Base-by-base conservation (phyloP, 2,113 vertebrate genomes). In the Vulpes ferrilata region DNA sequence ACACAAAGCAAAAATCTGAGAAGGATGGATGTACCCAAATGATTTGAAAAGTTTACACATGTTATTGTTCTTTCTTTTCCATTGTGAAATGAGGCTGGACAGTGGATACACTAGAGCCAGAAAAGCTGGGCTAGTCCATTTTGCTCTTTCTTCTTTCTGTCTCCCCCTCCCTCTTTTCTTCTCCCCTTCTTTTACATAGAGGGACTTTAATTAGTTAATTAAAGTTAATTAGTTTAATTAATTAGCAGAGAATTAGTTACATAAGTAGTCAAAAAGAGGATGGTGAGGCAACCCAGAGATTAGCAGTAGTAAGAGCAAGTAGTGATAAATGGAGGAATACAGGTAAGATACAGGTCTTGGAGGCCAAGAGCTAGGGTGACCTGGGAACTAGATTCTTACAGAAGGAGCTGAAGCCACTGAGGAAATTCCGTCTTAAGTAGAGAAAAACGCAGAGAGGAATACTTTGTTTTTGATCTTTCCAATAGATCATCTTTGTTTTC, bases 61-160 rank as follows among this genome's bases (percentile, higher is more conserved):
- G 19, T 59, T 73, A 43, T 59, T 91, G 25, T 22, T 93, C 9
- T 88, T 91, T 76, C 38, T 95, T 97, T 89, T 81, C n/a, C 43
- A 12, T 71, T 90, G 12, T 90, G 91, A 94, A 94, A 32, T 48
- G 59, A 59, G 15, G 6, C n/a, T 92, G 35, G 13, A 62, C 20
- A 22, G 23, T 94, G 84, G 32, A 11, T 64, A 60, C 22, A 15
- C 48, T 91, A 71, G 25, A 85, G 32, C 86, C 48, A 79, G 74
- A 67, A 65, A 83, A 91, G 35, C 71, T 35, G 35, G 20, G 51
- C 51, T 86, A 38, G 35, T 25, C 27, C 38, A 67, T 76, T 69
- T 90, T 62, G 32, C 23, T 59, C 67, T 97, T 74, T 30, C 48
- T 73, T 23, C n/a, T 10, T 92, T 17, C 23, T 2, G 55, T 30